Conservation (phyloP, 2,888 invertebrate species). For the Lydus trimaculatus region DNA sequence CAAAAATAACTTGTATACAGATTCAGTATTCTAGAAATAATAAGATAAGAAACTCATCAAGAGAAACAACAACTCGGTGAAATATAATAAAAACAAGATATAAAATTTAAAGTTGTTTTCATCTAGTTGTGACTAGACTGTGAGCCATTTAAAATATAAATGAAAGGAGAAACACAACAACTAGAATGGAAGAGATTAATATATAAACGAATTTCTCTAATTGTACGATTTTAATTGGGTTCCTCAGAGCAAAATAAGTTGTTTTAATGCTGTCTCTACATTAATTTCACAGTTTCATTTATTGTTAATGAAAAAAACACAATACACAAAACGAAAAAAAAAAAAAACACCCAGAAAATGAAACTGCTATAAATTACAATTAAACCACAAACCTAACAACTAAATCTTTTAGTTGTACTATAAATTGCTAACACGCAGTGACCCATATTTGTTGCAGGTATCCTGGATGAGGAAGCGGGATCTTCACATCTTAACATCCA, state of each 20-base stretch:
- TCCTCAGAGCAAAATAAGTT: background rate
- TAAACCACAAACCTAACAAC: no score
- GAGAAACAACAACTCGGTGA: conserved; percentile 34
- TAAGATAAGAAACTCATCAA: conserved; percentile 44
- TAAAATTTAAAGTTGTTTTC: conserved; percentile 26
- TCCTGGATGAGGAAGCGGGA: conserved; percentile 85
- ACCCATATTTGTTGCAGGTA: conserved; percentile 64
- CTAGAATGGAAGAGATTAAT: background rate
- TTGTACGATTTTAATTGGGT: background rate
- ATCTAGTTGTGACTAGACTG: background rate
- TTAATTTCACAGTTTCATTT: background rate
- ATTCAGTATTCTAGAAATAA: conserved; percentile 40
- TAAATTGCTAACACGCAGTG: conserved; percentile 15
- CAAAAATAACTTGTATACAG: conserved; percentile 11
- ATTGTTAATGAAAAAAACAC: no score
- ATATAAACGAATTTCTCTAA: conserved; percentile 1
- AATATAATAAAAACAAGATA: conserved; percentile 36
- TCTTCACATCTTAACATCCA: conserved; percentile 84
- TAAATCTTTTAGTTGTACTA: no score
- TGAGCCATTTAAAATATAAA: background rate
- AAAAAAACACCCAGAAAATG: no score
- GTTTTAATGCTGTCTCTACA: background rate
- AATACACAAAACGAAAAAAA: no score
- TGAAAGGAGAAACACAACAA: background rate
- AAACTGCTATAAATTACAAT: no score